Evolutionary conservation across 2,888 invertebrate genomes (phyloP), one percentile per base, ranked within the genome.

Genomic region (Rhagonycha fulva): DNA sequence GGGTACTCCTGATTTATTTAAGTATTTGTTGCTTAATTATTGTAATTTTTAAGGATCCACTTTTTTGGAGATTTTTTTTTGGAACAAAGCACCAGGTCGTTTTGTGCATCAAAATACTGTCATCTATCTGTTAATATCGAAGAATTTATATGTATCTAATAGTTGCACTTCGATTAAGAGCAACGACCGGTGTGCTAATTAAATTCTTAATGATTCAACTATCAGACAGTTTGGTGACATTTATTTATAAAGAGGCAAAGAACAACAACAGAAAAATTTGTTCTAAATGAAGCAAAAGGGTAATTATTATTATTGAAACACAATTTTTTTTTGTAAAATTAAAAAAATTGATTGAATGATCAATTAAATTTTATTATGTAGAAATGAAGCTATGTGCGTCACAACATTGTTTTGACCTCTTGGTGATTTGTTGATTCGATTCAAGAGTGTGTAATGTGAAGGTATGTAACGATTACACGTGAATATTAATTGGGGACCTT

Each of bases 381-480:
- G 63, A 47, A 72, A 71, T 74, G 62, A n/a, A 47, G 47, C 47
- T 47, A 68, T 66, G 47, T 76, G 71, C 77, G 77, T 77, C 77
- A 77, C 63, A 66, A 62, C 32, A 72, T 74, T 74, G 68, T 69
- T 68, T 26, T 72, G 74, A 77, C 77, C 77, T 77, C 74, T 74
- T 14, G 63, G 19, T 66, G 69, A 67, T 77, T 68, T 74, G 62
- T 62, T 68, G 62, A 68, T 23, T 74, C 68, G 62, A 68, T 66
- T 30, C 63, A 67, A 69, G 68, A 69, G 14, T 70, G 30, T 71
- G 66, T 14, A 47, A 70, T 74, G 71, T 67, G 73, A 76, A 76
- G 76, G 76, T 74, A 76, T 72, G 32, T 68, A 66, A 66, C 26
- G n/a, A 26, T 23, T 66, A 66, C 63, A 24, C 12, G 47, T n/a